Evolutionary conservation across 2,888 invertebrate species (phyloP), one percentile per base, ranked within the genome.

Genomic region (Bembecia ichneumoniformis): DNA sequence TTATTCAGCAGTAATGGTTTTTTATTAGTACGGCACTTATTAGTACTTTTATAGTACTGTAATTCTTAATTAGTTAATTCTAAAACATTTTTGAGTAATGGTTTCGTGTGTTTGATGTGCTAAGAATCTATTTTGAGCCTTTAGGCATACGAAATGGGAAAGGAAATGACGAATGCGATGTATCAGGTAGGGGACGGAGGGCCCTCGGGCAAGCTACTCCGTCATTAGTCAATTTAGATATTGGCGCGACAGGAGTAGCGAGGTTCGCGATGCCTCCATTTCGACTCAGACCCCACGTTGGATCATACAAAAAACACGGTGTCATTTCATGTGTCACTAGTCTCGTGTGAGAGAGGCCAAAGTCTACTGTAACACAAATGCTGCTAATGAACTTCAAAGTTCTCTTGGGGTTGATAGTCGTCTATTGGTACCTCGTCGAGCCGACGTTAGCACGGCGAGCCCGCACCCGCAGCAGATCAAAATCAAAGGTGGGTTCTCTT

Each of bases 401-500:
- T 20, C 53, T 77, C 50, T 51, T 75, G 46, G 60, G 59, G 48
- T 49, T 79, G 43, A 51, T 80, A 2, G 50, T 78, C 15, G 48
- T 77, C 3, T 75, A 59, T 55, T 72, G 62, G 59, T 65, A 68
- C 56, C 57, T 74, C 36, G 55, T 73, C 40, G 62, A 64, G 15
- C 63, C 77, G 36, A 73, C 71, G 51, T 77, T 77, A 15, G 91
- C 90, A 2, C 88, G 95, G 46, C 89, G 94, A 63, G 94, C 92
- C 9, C 89, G 94, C 52, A 87, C 90, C 35, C 89, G 94, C 63
- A 89, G 92, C 58, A 91, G 93, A 62, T 92, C 92, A 48, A 94
- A 93, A 68, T 94, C 94, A 0, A 91, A 93, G 87, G 93, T 92
- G 68, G 54, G 3, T 15, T 44, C 9, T 16, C 15, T 16, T 44